phyloP scores from a whole-genome alignment of 2,888 invertebrate species.

The Acanthosepion pharaonis region DNA sequence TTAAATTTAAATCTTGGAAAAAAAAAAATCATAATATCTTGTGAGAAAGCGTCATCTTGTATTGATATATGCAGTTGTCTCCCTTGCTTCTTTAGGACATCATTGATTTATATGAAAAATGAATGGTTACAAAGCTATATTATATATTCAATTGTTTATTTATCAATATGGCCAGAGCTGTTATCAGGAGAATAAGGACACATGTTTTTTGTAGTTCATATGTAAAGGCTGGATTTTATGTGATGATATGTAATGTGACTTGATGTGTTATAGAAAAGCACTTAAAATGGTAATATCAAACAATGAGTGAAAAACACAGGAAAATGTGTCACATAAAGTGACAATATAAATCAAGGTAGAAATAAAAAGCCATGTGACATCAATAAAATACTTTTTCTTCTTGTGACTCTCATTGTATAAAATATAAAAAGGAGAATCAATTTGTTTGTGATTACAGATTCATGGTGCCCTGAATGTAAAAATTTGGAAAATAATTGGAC shows the following conservation, averaged over 20 bases:
- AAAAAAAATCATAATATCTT: too few species aligned
- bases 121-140: too few species aligned
- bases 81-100: too few species aligned
- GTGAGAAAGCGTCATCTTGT: too few species aligned
- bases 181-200: neutral
- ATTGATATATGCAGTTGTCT: too few species aligned
- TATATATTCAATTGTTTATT: too few species aligned
- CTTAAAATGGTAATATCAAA: neutral
- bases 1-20: too few species aligned
- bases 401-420: conserved; percentile 16
- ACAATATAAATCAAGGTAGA: neutral
- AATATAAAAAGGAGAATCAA: neutral
- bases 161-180: neutral
- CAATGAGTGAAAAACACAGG: neutral
- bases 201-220: neutral
- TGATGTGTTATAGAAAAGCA: conserved; percentile 23
- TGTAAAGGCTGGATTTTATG: neutral
- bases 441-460: neutral
- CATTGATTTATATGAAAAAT: too few species aligned
- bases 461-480: neutral
- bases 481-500: neutral
- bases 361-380: neutral
- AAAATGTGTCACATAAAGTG: neutral
- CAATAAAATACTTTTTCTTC: neutral
- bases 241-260: neutral